Percentiles rank a stretch among this genome's conserved stretches.
These are phyloP conservation scores for Calycopis cecrops DNA, from an alignment of 1,140 invertebrate species.

Conservation along the genomic window DNA sequence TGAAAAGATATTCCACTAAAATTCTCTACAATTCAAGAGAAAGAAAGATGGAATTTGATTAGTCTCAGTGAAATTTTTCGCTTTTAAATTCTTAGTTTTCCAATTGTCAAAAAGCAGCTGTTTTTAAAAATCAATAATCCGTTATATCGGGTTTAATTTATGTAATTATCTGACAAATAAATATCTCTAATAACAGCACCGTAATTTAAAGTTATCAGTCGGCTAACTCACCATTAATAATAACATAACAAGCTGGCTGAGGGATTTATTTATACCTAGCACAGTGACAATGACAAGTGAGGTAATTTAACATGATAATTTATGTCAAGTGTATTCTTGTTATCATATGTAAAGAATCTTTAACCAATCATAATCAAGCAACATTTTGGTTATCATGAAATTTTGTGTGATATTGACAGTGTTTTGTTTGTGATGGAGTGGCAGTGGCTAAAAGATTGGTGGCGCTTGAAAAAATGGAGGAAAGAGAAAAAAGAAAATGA, in stretches of 20 bases:
- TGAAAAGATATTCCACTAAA: background rate
- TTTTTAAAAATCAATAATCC: too few species aligned
- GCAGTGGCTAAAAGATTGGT: slow-evolving; percentile 86
- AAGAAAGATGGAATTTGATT: too few species aligned
- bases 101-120: background rate
- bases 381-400: slow-evolving; percentile 40
- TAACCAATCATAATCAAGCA: slow-evolving; percentile 50
- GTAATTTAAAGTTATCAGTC: background rate
- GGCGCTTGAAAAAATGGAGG: slow-evolving; percentile 82
- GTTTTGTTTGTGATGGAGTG: slow-evolving; percentile 78
- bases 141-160: too few species aligned
- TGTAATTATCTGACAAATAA: too few species aligned
- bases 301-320: slow-evolving; percentile 63
- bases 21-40: too few species aligned
- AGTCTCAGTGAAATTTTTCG: background rate
- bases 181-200: background rate
- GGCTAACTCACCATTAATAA: too few species aligned
- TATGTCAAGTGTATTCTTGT: slow-evolving; percentile 63
- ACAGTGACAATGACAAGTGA: slow-evolving; percentile 65
- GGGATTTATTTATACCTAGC: background rate
- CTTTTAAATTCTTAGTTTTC: background rate
- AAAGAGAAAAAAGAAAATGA: slow-evolving; percentile 74
- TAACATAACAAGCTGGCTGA: too few species aligned
- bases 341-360: slow-evolving; percentile 48
- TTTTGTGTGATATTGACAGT: slow-evolving; percentile 46